Evolutionary conservation across 2,797 vertebrate species (phyloP).

Genomic region (Chlorospingus flavigularis): DNA sequence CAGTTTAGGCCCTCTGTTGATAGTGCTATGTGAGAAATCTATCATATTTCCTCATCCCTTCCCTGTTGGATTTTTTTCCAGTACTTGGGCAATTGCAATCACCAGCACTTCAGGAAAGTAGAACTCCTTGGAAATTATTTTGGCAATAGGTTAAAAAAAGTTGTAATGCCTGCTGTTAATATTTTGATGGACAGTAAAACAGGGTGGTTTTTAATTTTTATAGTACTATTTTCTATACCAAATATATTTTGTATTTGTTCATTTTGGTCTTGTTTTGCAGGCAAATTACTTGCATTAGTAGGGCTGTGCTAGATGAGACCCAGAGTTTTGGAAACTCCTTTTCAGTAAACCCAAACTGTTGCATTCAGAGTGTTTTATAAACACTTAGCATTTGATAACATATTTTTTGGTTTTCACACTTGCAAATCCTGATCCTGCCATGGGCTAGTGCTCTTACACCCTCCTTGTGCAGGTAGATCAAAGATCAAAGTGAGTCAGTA

Average conservation of each 20-base stretch:
- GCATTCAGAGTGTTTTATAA: conserved; percentile 9
- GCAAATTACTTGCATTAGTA: background rate
- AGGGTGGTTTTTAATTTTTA: conserved; percentile 74
- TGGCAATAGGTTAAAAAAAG: conserved; percentile 58
- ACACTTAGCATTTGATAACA: background rate
- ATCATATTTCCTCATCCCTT: background rate
- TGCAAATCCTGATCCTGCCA: background rate
- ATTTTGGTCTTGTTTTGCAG: background rate
- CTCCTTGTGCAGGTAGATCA: background rate
- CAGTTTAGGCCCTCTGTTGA: conserved; percentile 30
- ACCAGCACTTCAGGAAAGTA: conserved; percentile 73
- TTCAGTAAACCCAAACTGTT: background rate
- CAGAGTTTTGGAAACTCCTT: conserved; percentile 30
- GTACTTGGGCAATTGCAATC: conserved; percentile 48
- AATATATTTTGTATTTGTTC: conserved; percentile 68
- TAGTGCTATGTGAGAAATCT: background rate
- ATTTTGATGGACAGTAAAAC: conserved; percentile 67
- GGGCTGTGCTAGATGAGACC: background rate
- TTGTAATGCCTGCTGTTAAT: conserved; percentile 64
- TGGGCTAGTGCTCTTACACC: background rate
- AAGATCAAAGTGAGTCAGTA: background rate
- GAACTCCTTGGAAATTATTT: conserved; percentile 10
- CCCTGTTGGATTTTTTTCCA: background rate
- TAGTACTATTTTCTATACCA: conserved; percentile 75
- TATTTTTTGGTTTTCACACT: background rate